Base-by-base conservation (phyloP, 1,140 invertebrate species). In the Microvelia longipes region DNA sequence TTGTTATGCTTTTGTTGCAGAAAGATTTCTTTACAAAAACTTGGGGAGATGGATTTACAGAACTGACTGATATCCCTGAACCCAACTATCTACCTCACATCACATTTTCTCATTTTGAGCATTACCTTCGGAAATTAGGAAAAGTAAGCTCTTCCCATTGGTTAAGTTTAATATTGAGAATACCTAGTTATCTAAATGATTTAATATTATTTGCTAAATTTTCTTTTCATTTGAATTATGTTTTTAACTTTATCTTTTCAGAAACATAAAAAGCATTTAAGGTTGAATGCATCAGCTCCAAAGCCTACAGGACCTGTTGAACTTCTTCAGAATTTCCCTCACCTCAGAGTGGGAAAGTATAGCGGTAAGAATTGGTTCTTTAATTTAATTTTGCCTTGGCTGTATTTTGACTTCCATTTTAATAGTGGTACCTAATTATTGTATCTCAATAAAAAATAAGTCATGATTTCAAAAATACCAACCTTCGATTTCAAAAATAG, bases 21-120 rank as follows among this genome's bases (percentile, higher is more conserved):
- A 82, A 81, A 75, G 93, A 96, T 78, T 94, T 99, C 75, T 95
- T 99, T 76, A 97, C 95, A 0, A 94, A 94, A 80, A 96, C 94
- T 73, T 99, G 97, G 97, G 96, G 97, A 61, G 94, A 97, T 76
- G 85, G 85, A 70, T 98, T 98, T 81, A 85, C 96, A 5, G 94
- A 96, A 71, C 89, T 88, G 74, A 80, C 82, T 28, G 83, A 87
- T 24, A 86, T 97, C 76, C 84, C 87, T 26, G 85, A 86, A 69
- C 90, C 90, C 74, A 85, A 87, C 1, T 89, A 90, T 78, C 80
- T 98, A 71, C 92, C 92, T 62, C 89, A 94, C 75, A 88, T 98
- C 28, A 88, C 85, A 1, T 85, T 86, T 75, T 83, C 86, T 63
- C 90, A 96, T 80, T 96, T 98, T 82, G 89, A 94, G 73, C 82